A percentile compares a stretch with the other conserved stretches of the same genome.
phyloP scores from a whole-genome alignment of 2,113 vertebrate genomes.

The Pungitius pungitius region DNA sequence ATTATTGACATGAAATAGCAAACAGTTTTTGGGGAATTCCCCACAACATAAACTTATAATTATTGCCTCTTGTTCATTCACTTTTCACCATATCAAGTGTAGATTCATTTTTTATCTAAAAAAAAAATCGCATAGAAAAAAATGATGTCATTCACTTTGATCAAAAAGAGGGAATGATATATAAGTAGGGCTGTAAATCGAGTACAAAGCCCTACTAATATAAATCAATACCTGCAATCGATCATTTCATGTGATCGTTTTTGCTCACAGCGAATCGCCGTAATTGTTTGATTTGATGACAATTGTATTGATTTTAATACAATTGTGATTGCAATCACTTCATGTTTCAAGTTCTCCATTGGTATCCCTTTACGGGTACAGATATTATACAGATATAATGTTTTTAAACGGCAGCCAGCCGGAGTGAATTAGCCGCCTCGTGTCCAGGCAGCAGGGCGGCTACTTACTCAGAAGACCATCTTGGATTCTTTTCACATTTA shows the following conservation, averaged over 20 bases:
- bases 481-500: conserved; percentile 1
- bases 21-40: conserved; percentile 24
- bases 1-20: conserved; percentile 28
- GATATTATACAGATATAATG: too few species aligned
- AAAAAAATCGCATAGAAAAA: background rate
- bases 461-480: conserved; percentile 18
- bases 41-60: conserved; percentile 4
- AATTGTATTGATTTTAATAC: too few species aligned
- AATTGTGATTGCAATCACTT: too few species aligned
- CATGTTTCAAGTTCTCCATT: too few species aligned
- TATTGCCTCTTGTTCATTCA: background rate
- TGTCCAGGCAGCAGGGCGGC: background rate
- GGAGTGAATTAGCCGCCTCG: background rate
- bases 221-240: too few species aligned
- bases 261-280: too few species aligned
- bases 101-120: background rate
- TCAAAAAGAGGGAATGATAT: conserved; percentile 6
- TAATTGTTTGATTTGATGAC: too few species aligned
- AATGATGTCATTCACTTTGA: conserved; percentile 6
- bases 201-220: too few species aligned
- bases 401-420: too few species aligned
- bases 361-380: too few species aligned
- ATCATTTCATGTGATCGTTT: background rate
- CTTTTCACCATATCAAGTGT: background rate
- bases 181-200: background rate